Evolutionary conservation across 2,888 invertebrate genomes (phyloP).

Genomic region (Eupithecia insigniata): DNA sequence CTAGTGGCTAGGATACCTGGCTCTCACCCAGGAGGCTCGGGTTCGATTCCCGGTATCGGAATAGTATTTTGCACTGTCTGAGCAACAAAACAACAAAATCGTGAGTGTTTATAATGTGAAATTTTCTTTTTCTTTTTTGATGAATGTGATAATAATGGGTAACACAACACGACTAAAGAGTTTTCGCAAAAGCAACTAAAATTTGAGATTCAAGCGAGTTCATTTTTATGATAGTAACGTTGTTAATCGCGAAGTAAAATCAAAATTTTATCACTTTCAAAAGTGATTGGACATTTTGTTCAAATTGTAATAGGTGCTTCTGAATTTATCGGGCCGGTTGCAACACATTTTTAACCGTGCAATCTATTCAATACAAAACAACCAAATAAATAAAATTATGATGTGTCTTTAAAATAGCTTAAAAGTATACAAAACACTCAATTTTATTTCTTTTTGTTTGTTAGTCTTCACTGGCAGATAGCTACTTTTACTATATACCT

Average conservation of each 20-base stretch:
- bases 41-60: constrained; percentile 86
- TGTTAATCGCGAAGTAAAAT: background rate
- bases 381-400: background rate
- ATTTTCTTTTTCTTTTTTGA: background rate
- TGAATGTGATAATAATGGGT: background rate
- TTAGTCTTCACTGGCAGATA: no score
- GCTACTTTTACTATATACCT: no score
- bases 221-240: background rate
- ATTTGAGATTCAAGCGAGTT: background rate
- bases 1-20: constrained; percentile 89
- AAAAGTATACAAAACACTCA: no score
- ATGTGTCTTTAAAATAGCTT: background rate
- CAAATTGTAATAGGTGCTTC: constrained; percentile 54
- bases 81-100: background rate
- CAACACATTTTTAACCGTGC: constrained; percentile 38
- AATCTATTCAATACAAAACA: constrained; percentile 29
- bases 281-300: constrained; percentile 46
- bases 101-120: background rate
- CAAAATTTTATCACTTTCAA: constrained; percentile 18
- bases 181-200: background rate
- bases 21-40: constrained; percentile 88
- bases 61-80: constrained; percentile 45
- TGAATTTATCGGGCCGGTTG: constrained; percentile 51
- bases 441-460: no score
- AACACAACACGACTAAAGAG: no score